Percentiles rank a stretch among this genome's conserved stretches.
Conservation (phyloP, 2,888 invertebrate species). For the Hymenopus coronatus region DNA sequence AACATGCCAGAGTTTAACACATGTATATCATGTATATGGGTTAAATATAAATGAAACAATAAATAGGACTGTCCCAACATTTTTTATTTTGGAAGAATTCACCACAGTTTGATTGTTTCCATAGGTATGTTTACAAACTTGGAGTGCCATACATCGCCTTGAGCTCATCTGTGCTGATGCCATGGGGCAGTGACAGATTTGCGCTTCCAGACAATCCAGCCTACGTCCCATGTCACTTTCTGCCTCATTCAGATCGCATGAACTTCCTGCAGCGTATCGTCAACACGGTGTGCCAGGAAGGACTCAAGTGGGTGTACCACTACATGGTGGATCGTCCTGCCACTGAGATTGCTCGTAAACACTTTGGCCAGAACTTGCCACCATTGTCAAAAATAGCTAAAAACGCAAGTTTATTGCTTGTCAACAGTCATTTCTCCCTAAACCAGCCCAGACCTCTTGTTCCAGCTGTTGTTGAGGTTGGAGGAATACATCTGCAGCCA, state of each 20-base stretch:
- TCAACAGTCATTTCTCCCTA: slow-evolving; percentile 61
- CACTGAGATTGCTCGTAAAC: slow-evolving; percentile 26
- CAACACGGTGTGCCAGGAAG: slow-evolving; percentile 16
- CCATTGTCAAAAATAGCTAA: slow-evolving; percentile 54
- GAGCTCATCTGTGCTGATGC: slow-evolving; percentile 59
- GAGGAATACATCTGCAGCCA: slow-evolving; percentile 26
- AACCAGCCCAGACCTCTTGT: slow-evolving; percentile 47
- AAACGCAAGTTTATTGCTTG: slow-evolving; percentile 56
- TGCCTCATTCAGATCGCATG: slow-evolving; percentile 41
- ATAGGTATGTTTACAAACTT: slow-evolving; percentile 53
- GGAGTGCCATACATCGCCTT: slow-evolving; percentile 55
- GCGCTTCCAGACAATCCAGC: slow-evolving; percentile 59
- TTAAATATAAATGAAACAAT: too few relatives aligned
- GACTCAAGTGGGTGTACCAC: slow-evolving; percentile 43
- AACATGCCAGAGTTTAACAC: too few relatives aligned
- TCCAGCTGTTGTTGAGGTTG: slow-evolving; percentile 33
- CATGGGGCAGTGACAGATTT: slow-evolving; percentile 58
- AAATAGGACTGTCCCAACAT: too few relatives aligned
- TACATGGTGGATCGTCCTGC: slow-evolving; percentile 30
- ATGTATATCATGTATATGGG: too few relatives aligned
- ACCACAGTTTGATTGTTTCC: background rate
- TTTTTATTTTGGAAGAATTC: too few relatives aligned
- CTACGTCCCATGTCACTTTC: slow-evolving; percentile 50
- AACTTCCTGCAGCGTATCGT: slow-evolving; percentile 20
- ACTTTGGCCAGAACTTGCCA: slow-evolving; percentile 49